Evolutionary conservation across 2,113 vertebrate genomes (phyloP), one percentile per base, ranked within the genome.

Genomic region (Nothocercus julius): DNA sequence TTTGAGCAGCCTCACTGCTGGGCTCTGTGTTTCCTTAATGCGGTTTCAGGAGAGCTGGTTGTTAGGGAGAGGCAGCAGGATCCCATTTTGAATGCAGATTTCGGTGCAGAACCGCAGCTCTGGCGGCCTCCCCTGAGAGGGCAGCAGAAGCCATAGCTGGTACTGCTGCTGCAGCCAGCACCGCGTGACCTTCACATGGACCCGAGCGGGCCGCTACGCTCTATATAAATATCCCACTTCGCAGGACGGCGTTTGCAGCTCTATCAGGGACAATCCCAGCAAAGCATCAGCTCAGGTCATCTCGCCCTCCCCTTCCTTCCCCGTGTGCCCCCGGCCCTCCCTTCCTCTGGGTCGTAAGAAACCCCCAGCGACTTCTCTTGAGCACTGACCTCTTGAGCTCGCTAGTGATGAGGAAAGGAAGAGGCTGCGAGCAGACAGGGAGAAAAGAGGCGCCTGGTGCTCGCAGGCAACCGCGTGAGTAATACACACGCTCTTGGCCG

Each of bases 391-490:
- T 96, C 91, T 94, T 62, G 58, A 93, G 90, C 75, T 83, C 66
- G 87, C 83, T 93, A 76, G 82, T 87, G 91, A 93, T 87, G 83
- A 90, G 91, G 91, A 95, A 63, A 93, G 59, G 72, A 95, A 96
- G 85, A 95, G 89, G 80, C 87, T 95, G 94, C 83, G 91, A 95
- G 72, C 80, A 86, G 89, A 86, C 82, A 74, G 87, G 38, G 75
- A 80, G 21, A 78, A 91, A 94, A 95, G 88, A 91, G 82, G 34
- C 11, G 47, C 62, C 74, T 85, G 92, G 89, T 82, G 89, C 95
- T 94, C 86, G 89, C 93, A 93, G 92, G 72, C 80, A 93, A 85
- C 92, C 49, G 80, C 84, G 88, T 93, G 95, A 97, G 93, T 95
- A 95, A 94, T 78, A 85, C 15, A 94, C 93, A 92, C 91, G 74